Conservation (phyloP, 2,797 vertebrate genomes). For the Pelodytes ibericus region DNA sequence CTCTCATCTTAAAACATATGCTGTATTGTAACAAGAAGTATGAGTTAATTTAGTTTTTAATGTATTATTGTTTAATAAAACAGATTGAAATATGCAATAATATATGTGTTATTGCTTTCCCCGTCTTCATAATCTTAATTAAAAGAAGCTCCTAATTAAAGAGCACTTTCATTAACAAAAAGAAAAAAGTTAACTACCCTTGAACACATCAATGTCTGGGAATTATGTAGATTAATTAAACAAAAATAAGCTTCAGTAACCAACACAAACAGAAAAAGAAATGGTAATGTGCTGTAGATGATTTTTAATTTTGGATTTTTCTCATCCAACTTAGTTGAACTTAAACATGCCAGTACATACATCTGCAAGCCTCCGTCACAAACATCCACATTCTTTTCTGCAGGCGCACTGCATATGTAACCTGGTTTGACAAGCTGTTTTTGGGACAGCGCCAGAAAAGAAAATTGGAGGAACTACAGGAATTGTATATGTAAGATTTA, state of each 20-base stretch:
- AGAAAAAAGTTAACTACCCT: too few relatives aligned
- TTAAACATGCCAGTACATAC: slow-evolving; percentile 73
- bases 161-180: too few relatives aligned
- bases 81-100: too few relatives aligned
- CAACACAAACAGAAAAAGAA: not conserved
- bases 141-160: too few relatives aligned
- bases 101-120: too few relatives aligned
- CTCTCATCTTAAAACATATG: too few relatives aligned
- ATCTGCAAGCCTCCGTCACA: slow-evolving; percentile 59
- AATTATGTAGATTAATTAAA: not conserved
- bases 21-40: too few relatives aligned
- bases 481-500: not conserved
- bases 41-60: too few relatives aligned
- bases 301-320: slow-evolving; percentile 47
- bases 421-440: slow-evolving; percentile 73
- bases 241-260: not conserved
- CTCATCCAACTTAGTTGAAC: slow-evolving; percentile 70
- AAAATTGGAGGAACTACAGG: slow-evolving; percentile 60
- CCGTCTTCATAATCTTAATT: too few relatives aligned
- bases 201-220: not conserved
- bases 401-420: slow-evolving; percentile 70
- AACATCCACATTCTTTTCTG: slow-evolving; percentile 66
- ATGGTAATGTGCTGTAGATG: not conserved
- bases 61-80: too few relatives aligned
- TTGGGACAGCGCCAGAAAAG: slow-evolving; percentile 65